phyloP scores from a whole-genome alignment of 1,140 invertebrate species.

The Zaprionus africanus region DNA sequence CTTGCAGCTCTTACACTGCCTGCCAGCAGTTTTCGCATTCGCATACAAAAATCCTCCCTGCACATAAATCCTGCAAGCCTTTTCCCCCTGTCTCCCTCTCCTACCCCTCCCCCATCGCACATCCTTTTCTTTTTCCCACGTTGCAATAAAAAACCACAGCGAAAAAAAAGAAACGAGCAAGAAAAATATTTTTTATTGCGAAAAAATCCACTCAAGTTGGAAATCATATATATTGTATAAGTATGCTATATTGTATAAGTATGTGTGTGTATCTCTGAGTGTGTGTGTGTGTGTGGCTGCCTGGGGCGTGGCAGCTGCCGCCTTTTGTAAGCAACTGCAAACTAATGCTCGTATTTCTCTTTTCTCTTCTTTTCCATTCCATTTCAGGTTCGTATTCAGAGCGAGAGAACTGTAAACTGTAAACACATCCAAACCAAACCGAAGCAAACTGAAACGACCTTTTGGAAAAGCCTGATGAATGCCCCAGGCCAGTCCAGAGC shows the following conservation, averaged over 20 bases:
- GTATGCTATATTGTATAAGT: not conserved
- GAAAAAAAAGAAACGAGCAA: conserved; percentile 18
- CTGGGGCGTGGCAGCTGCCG: conserved; percentile 48
- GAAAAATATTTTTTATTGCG: conserved; percentile 26
- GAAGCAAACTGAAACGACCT: conserved; percentile 14
- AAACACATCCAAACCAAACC: conserved; percentile 3
- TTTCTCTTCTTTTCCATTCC: conserved; percentile 42
- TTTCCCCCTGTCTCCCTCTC: not conserved
- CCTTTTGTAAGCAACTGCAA: conserved; percentile 56
- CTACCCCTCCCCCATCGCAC: conserved; percentile 14
- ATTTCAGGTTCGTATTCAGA: conserved; percentile 74
- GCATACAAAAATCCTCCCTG: conserved; percentile 59
- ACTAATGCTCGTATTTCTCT: conserved; percentile 51
- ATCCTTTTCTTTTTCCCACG: conserved; percentile 61
- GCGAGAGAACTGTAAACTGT: conserved; percentile 25
- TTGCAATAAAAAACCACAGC: conserved; percentile 62
- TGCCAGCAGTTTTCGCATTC: conserved; percentile 64
- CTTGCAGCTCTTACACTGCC: conserved; percentile 36
- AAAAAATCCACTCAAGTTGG: conserved; percentile 44
- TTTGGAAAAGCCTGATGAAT: conserved; percentile 64
- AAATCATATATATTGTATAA: conserved; percentile 40
- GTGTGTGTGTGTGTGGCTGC: conserved; percentile 23
- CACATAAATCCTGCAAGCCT: conserved; percentile 62
- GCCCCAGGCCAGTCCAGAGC: conserved; percentile 25
- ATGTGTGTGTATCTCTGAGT: conserved; percentile 12